Base-by-base conservation (phyloP, 2,888 invertebrate species). In the Pollenia angustigena region DNA sequence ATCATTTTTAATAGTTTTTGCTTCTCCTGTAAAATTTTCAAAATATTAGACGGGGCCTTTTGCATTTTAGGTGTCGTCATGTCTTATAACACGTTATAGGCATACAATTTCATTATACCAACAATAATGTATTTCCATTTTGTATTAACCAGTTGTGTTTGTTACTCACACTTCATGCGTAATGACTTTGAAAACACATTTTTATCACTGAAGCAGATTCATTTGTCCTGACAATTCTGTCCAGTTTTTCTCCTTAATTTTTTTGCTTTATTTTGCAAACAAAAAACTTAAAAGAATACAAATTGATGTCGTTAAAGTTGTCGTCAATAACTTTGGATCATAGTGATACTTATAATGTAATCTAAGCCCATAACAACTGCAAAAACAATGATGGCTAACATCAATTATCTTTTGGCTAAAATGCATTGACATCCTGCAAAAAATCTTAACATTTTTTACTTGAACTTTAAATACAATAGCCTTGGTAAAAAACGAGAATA, bases 331-430 rank as follows among this genome's bases (percentile, higher is more conserved):
- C 76, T 58, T 32, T 32, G 71, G 62, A 85, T 72, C 32, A 46
- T 46, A 71, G 23, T 62, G 11, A 32, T 14, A 72, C 66, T 60
- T 74, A 80, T 50, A 72, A 85, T 85, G 50, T 72, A 71, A 85
- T 72, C 58, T 76, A 46, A 76, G 76, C 72, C 66, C 79, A 78
- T 11, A 69, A 76, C 79, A 71, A 54, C 23, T 50, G 48, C 60
- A 32, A 48, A 11, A 71, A 78, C 42, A 78, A 44, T 60, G 69
- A 78, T 48, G 66, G 68, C 62, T 78, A 52, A 62, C 85, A 85
- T 81, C 78, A 85, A 85, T 74, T 74, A 79, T 82, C 78, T 78
- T 78, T 85, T 86, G 83, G 86, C 86, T 83, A n/a, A 58, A 58
- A 83, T 66, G 83, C 83, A 82, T 80, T 86, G 80, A 60, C 80